Base-by-base conservation (phyloP, 2,113 vertebrate species). In the Tor tambroides region DNA sequence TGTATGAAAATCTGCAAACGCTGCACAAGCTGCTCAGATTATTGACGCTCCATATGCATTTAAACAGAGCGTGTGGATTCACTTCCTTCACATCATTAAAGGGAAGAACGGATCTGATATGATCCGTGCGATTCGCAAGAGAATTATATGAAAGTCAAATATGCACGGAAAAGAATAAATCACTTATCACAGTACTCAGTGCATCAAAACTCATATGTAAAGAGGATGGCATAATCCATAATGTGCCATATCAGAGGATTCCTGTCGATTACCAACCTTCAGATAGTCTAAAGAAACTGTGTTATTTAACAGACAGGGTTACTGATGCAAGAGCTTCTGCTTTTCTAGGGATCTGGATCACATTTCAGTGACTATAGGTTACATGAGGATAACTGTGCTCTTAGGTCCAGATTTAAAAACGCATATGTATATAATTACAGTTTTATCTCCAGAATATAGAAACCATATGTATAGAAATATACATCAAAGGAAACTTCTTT, bases 401-500 rank as follows among this genome's bases (percentile, higher is more conserved):
- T 69, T 71, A 21, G 0, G 11, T 86, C 12, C 77, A 69, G 17
- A 79, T 88, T 78, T 85, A 14, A 85, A 82, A 86, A 63, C 9
- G 28, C 83, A 88, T 41, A 67, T 82, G 83, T 43, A 67, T 67
- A 10, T n/a, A 85, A 61, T 77, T 86, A 72, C 35, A 69, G n/a
- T 49, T 76, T 49, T 49, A 49, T 49, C 41, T 76, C 2, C n/a
- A 49, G 74, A 49, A 28, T 49, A 76, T 76, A 49, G n/a, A 49
- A 76, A 46, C 41, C 74, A 76, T 17, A 9, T 75, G 72, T 8
- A 49, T 3, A 46, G 14, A 49, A 46, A 76, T 28, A 28, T 76
- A 76, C 41, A 76, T 76, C 72, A 49, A 76, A 76, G 0, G 74
- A 76, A 49, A n/a, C 0, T 59, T 49, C 30, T 54, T 88, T 80